Evolutionary conservation across 2,888 invertebrate genomes (phyloP).

Genomic region (Omphaloscelis lunosa): DNA sequence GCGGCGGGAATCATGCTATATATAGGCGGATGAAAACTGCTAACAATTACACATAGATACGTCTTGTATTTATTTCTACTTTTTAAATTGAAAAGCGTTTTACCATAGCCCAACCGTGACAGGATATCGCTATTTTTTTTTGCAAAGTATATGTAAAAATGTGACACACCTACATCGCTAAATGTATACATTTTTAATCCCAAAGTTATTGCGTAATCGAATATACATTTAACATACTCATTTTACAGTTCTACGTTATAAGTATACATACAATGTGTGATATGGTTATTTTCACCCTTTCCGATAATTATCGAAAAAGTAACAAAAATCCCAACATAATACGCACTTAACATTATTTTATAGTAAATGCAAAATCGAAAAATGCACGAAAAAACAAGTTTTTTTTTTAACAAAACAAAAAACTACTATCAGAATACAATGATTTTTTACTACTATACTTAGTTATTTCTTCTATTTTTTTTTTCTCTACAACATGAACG

Average conservation of each 20-base stretch:
- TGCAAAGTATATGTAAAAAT: slow-evolving; percentile 58
- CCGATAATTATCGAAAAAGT: slow-evolving; percentile 64
- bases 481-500: slow-evolving; percentile 89
- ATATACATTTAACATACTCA: slow-evolving; percentile 80
- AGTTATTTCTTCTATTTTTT: slow-evolving; percentile 78
- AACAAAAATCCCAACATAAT: slow-evolving; percentile 59
- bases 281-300: slow-evolving; percentile 87
- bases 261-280: slow-evolving; percentile 87
- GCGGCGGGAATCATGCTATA: slow-evolving; percentile 44
- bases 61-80: slow-evolving; percentile 41
- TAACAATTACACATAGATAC: slow-evolving; percentile 40
- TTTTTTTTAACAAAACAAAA: slow-evolving; percentile 47
- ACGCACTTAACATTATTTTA: slow-evolving; percentile 63
- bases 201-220: slow-evolving; percentile 76
- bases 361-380: slow-evolving; percentile 74
- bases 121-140: slow-evolving; percentile 15
- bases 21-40: slow-evolving; percentile 59
- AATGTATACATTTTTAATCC: slow-evolving; percentile 65
- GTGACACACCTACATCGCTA: slow-evolving; percentile 65
- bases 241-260: slow-evolving; percentile 78
- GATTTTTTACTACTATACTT: slow-evolving; percentile 79
- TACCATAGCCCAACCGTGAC: slow-evolving; percentile 48
- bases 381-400: slow-evolving; percentile 70
- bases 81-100: slow-evolving; percentile 27
- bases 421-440: slow-evolving; percentile 64